Conservation (phyloP, 2,888 invertebrate species). For the Eurytoma adleriae region DNA sequence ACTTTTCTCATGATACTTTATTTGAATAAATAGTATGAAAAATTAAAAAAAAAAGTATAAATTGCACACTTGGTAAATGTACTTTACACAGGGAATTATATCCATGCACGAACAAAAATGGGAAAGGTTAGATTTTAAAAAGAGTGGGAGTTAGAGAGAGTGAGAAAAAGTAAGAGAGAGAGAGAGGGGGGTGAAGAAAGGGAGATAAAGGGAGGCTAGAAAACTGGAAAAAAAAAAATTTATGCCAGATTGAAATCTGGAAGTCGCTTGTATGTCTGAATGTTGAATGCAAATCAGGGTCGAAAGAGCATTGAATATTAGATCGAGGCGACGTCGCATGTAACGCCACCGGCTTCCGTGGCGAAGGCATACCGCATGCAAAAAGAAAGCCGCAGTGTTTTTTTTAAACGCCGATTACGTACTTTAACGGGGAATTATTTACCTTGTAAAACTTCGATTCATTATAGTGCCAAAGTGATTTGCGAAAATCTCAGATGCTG, state of each 20-base stretch:
- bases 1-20: too few species aligned
- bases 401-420: slow-evolving; percentile 14
- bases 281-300: slow-evolving; percentile 66
- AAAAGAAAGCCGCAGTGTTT: slow-evolving; percentile 16
- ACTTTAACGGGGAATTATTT: slow-evolving; percentile 22
- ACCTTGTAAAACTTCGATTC: slow-evolving; percentile 18
- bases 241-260: slow-evolving; percentile 50
- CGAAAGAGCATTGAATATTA: slow-evolving; percentile 68
- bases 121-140: neutral
- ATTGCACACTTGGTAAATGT: slow-evolving; percentile 48
- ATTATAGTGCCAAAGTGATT: slow-evolving; percentile 54
- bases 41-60: slow-evolving; percentile 13
- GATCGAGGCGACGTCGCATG: slow-evolving; percentile 63
- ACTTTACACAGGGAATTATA: slow-evolving; percentile 29
- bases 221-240: slow-evolving; percentile 32
- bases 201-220: neutral
- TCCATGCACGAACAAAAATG: slow-evolving; percentile 22
- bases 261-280: slow-evolving; percentile 37
- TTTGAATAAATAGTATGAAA: neutral
- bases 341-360: slow-evolving; percentile 51
- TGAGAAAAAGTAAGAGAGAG: neutral
- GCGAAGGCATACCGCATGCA: slow-evolving; percentile 18
- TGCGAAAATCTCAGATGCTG: slow-evolving; percentile 24
- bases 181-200: neutral
- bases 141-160: neutral